Conservation (phyloP, 2,888 invertebrate species). For the Orchesella flavescens region DNA sequence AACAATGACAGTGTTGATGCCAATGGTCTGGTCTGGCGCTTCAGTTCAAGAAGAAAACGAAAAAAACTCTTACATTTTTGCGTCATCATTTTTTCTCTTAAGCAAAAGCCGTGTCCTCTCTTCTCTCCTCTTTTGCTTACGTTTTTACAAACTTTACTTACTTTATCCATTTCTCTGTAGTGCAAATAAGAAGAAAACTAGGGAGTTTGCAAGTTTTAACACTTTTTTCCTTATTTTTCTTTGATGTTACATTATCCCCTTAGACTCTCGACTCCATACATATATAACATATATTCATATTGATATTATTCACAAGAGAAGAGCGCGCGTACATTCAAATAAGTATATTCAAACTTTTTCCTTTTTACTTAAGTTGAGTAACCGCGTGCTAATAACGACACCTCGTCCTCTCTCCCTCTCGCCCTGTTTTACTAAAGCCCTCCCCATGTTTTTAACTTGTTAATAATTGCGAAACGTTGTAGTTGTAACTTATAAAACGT, state of each 20-base stretch:
- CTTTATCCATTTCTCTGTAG: constrained; percentile 28
- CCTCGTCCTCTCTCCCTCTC: constrained; percentile 39
- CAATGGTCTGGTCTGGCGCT: too few species aligned
- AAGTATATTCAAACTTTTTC: background rate
- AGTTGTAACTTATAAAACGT: too few species aligned
- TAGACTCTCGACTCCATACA: background rate
- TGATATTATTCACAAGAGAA: too few species aligned
- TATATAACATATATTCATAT: background rate
- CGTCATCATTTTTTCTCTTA: background rate
- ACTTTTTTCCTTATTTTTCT: background rate
- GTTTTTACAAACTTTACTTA: constrained; percentile 35
- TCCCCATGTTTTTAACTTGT: constrained; percentile 15
- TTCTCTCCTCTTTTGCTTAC: constrained; percentile 24
- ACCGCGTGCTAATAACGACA: constrained; percentile 20
- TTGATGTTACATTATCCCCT: background rate
- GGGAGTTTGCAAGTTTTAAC: background rate
- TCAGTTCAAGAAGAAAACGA: background rate
- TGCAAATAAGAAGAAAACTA: background rate
- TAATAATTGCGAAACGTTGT: constrained; percentile 58
- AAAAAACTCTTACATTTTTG: constrained; percentile 9
- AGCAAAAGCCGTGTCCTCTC: too few species aligned
- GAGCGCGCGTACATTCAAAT: too few species aligned
- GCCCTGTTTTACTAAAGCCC: background rate
- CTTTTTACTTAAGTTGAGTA: background rate
- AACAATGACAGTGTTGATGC: too few species aligned